Conservation (phyloP, 92 coral and sea anemone genomes). For the Parazoanthus darwini region DNA sequence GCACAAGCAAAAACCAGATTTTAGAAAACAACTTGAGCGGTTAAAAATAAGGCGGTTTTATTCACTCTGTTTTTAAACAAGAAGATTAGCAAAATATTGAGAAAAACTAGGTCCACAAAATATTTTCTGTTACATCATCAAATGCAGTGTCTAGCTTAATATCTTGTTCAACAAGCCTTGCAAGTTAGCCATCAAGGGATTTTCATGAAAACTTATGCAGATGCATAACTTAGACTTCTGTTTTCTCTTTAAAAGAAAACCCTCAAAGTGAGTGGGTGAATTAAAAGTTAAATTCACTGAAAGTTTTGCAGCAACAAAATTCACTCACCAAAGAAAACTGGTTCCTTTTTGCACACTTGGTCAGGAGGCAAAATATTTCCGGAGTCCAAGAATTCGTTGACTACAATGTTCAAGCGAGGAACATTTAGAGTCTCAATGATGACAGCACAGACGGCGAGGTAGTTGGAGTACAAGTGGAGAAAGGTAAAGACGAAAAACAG, state of each 20-base stretch:
- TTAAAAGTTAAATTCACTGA: background rate
- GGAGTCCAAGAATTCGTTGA: conserved; percentile 62
- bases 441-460: conserved; percentile 94
- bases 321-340: conserved; percentile 84
- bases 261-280: background rate
- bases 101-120: no score
- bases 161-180: no score
- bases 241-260: conserved; percentile 47
- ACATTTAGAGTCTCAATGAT: conserved; percentile 90
- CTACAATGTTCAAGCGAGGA: conserved; percentile 83
- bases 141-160: no score
- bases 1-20: no score
- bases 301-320: background rate
- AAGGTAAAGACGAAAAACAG: conserved; percentile 90
- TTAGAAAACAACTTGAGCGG: no score
- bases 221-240: no score
- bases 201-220: no score
- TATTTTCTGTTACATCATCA: no score
- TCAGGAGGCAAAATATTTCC: conserved; percentile 82
- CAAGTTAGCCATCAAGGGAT: no score
- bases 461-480: conserved; percentile 90
- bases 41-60: no score
- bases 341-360: conserved; percentile 77
- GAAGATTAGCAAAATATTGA: no score
- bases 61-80: no score